These are phyloP conservation scores for Sarcophaga carnaria DNA, from an alignment of 2,888 invertebrate species.

Conservation along the genomic window DNA sequence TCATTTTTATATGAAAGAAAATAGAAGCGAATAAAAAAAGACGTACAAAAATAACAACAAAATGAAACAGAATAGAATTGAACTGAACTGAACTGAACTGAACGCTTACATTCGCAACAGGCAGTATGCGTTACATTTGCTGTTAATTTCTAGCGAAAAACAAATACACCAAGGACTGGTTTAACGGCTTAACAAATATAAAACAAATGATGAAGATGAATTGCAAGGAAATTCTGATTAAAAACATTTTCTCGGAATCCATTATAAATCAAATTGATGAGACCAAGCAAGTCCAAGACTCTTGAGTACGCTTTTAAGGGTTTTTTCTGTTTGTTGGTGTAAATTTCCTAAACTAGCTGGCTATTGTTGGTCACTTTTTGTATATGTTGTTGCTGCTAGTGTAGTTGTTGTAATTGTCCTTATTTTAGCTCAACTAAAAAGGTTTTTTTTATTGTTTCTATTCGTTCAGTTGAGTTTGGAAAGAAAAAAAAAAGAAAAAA, in stretches of 20 bases:
- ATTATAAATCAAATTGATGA: too few relatives aligned
- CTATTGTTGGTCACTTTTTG: constrained; percentile 54
- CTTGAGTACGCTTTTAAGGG: too few relatives aligned
- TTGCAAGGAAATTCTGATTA: background rate
- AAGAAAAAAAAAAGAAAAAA: background rate
- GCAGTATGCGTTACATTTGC: constrained; percentile 51
- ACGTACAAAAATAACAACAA: constrained; percentile 2
- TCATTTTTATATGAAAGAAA: constrained; percentile 55
- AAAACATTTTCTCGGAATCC: too few relatives aligned
- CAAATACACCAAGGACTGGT: constrained; percentile 22
- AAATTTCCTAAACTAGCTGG: constrained; percentile 44
- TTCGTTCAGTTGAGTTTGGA: constrained; percentile 34
- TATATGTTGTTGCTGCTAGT: constrained; percentile 44
- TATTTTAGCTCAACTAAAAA: constrained; percentile 57
- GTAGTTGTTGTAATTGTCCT: constrained; percentile 34
- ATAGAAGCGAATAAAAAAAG: background rate
- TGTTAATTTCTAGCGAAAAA: constrained; percentile 34
- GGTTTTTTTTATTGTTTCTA: constrained; percentile 62
- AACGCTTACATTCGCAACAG: constrained; percentile 52
- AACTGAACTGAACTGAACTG: background rate
- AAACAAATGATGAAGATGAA: background rate
- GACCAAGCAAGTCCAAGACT: too few relatives aligned
- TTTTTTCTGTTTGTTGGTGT: background rate
- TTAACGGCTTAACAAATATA: background rate
- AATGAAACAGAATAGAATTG: too few relatives aligned